Percentiles rank a stretch among this genome's conserved stretches.
Evolutionary conservation across 2,797 vertebrate species (phyloP).

Genomic region (Phoeniculus purpureus): DNA sequence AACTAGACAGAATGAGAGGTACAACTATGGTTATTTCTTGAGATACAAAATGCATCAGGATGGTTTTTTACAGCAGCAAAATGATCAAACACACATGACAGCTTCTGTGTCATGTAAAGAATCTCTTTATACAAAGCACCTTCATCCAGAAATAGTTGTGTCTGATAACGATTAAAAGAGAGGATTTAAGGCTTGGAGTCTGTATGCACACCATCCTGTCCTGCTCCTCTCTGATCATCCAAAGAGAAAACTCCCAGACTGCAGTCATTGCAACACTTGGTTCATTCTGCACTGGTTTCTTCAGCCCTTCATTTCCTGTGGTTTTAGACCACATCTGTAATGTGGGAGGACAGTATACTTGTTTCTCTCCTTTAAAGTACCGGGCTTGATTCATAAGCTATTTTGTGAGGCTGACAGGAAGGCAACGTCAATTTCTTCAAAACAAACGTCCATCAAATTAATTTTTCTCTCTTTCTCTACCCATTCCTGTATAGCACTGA

Average conservation of each 20-base stretch:
- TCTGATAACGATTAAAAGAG: slow-evolving; percentile 61
- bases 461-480: slow-evolving; percentile 1
- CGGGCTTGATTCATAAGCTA: background rate
- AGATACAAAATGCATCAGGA: slow-evolving; percentile 33
- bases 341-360: background rate
- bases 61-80: slow-evolving; percentile 9
- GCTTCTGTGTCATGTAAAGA: slow-evolving; percentile 14
- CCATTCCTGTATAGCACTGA: background rate
- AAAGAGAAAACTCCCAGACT: background rate
- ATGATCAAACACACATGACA: slow-evolving; percentile 64
- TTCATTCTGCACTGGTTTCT: background rate
- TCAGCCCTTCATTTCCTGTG: background rate
- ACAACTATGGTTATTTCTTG: slow-evolving; percentile 2
- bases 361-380: background rate
- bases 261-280: background rate
- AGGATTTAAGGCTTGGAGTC: slow-evolving; percentile 48
- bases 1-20: slow-evolving; percentile 48
- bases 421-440: background rate
- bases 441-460: slow-evolving; percentile 12
- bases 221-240: slow-evolving; percentile 32
- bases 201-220: background rate
- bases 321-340: background rate
- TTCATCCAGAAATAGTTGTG: slow-evolving; percentile 29
- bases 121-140: slow-evolving; percentile 27
- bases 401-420: slow-evolving; percentile 15